Evolutionary conservation across 2,888 invertebrate species (phyloP), one percentile per base, ranked within the genome.

Genomic region (Fabriciana adippe): DNA sequence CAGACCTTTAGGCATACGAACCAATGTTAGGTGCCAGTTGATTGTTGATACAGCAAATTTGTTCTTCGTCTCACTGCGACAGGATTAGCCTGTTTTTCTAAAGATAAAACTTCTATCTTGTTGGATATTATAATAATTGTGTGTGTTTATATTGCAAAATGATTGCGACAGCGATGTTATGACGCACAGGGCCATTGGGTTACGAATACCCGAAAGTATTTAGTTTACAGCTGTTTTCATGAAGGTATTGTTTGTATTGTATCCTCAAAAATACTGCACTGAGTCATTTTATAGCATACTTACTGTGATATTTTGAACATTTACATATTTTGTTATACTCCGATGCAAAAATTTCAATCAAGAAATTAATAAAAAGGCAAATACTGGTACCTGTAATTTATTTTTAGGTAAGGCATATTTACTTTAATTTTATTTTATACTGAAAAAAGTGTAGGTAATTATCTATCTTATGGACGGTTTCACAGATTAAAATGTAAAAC

Each of bases 41-140:
- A 85, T 85, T 90, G 91, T 92, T 90, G 86, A 80, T 85, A 79
- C 83, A 88, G 90, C 88, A 92, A 91, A 92, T 92, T 91, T 92
- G 89, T 87, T 88, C 88, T 82, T 78, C 76, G 84, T 87, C 86
- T 87, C 86, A 82, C 85, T 87, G 77, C 81, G 79, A 77, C 74
- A 78, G 89, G 89, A 90, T 91, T 89, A 90, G 86, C 85, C 87
- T 88, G 91, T 89, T 90, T 90, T 90, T 90, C 84, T 79, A 85
- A 85, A 86, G 86, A 85, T 84, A 86, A 88, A 85, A 84, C 83
- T 85, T 87, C 87, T 89, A 88, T 88, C 86, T 81, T 76, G 77
- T 78, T 80, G 78, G 79, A 82, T 83, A 80, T 81, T 86, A 53
- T 53, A 53, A 51, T 60, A 86, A 86, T 88, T 85, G 80, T 84